Percentiles rank a stretch among this genome's conserved stretches.
Conservation (phyloP, 2,888 invertebrate species). For the Pasiphila rectangulata region DNA sequence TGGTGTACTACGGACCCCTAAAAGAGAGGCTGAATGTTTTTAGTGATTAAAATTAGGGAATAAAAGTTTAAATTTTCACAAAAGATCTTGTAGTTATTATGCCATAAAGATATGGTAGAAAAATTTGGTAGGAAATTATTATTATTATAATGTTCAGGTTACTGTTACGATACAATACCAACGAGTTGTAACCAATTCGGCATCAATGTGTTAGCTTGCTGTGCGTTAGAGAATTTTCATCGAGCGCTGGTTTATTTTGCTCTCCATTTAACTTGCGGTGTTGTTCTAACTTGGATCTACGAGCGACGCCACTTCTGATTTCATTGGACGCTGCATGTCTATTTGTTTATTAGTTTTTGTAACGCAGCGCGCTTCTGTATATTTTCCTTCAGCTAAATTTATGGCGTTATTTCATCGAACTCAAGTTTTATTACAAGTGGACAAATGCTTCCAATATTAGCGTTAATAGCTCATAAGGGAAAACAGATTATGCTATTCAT, state of each 20-base stretch:
- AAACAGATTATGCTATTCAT: not conserved
- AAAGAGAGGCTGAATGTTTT: no score
- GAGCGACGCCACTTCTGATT: conserved; percentile 9
- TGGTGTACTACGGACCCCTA: no score
- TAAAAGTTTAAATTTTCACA: no score
- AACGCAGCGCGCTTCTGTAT: not conserved
- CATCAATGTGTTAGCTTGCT: conserved; percentile 1
- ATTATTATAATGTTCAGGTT: no score
- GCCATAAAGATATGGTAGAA: no score
- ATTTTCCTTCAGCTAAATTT: not conserved
- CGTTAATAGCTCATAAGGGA: not conserved
- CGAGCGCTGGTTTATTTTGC: conserved; percentile 9
- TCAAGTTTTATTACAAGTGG: not conserved
- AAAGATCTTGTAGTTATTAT: no score
- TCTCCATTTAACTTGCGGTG: conserved; percentile 19
- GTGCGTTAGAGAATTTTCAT: conserved; percentile 23
- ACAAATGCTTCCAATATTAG: not conserved
- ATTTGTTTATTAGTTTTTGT: conserved; percentile 5
- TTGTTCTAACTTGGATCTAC: conserved; percentile 9
- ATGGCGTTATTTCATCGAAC: not conserved
- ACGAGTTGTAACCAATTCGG: not conserved
- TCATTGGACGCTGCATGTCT: conserved; percentile 1
- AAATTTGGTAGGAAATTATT: no score
- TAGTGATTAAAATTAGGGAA: no score
- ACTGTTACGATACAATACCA: not conserved